Evolutionary conservation across 1,140 invertebrate species (phyloP), one percentile per base, ranked within the genome.

Genomic region (Bombus pyrosoma): DNA sequence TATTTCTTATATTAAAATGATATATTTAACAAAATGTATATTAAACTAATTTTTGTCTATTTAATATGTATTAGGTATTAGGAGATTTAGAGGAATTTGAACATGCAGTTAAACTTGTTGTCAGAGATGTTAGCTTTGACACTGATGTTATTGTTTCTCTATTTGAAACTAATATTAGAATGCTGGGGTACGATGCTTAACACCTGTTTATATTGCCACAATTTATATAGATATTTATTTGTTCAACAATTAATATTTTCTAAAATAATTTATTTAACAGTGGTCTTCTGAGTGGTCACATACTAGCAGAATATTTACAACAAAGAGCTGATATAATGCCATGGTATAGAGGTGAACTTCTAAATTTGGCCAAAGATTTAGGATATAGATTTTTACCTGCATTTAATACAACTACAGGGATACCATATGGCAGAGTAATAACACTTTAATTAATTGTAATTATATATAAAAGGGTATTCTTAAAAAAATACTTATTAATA

Each of bases 131-230:
- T 25, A 97, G 95, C 84, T 99, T 99, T 95, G 98, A 99, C 95
- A 98, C 96, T 88, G 98, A 99, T 95, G 97, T 99, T 82, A 97
- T 99, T 86, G 99, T 99, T 28, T 99, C 99, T 2, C 98, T 99
- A 13, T 99, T 99, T 95, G 99, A 99, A 95, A 99, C 99, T 22
- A 99, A 99, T 94, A 99, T 99, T 91, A 96, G 99, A 86, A 97
- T 99, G 95, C 95, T 99, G 43, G 99, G 99, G 97, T 98, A 96
- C 96, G 96, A 96, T 77, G 71, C 69, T 53, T 72, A 15, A 72
- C 5, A 25, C 1, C 13, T 72, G 13, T 41, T 71, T 28, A 66
- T 53, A 66, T 66, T 43, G 43, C 0, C 57, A 34, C 53, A 22
- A 3, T 15, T 80, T 39, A 62, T 59, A 37, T 39, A 34, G 66